Conservation (phyloP, 2,113 vertebrate species). For the Leptocoma aspasia region DNA sequence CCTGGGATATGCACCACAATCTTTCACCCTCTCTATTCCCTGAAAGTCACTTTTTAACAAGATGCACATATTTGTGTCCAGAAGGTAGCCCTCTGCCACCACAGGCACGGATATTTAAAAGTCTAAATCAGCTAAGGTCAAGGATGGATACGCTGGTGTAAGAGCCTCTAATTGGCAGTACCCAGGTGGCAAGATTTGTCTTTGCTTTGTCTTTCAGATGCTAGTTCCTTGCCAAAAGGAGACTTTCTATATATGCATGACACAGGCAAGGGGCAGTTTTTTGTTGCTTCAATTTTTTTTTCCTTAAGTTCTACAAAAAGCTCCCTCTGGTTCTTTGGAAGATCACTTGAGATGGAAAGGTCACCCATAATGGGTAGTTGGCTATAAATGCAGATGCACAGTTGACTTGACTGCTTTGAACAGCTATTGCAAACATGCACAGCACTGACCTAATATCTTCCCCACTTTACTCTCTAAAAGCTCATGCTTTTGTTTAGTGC, state of each 20-base stretch:
- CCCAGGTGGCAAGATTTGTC: constrained; percentile 18
- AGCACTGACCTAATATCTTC: neutral
- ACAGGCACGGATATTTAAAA: constrained; percentile 22
- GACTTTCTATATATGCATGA: neutral
- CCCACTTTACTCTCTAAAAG: neutral
- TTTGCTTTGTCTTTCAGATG: constrained; percentile 15
- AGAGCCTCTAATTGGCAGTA: constrained; percentile 32
- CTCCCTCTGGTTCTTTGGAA: neutral
- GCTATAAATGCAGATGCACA: neutral
- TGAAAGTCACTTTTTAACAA: constrained; percentile 28
- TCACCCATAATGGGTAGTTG: neutral
- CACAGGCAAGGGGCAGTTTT: neutral
- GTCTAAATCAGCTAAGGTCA: constrained; percentile 46
- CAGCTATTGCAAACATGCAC: neutral
- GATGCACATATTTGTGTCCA: constrained; percentile 38
- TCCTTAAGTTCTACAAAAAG: neutral
- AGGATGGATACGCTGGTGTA: constrained; percentile 6
- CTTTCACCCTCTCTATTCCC: neutral
- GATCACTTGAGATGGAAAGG: constrained; percentile 14
- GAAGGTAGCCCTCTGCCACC: neutral
- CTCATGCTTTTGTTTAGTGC: neutral
- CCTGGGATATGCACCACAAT: neutral
- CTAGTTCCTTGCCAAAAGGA: neutral
- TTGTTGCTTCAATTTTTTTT: neutral
- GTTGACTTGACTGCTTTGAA: neutral